Percentiles rank a stretch among this genome's conserved stretches.
Evolutionary conservation across 2,888 invertebrate species (phyloP).

Genomic region (Quadriops clusia): DNA sequence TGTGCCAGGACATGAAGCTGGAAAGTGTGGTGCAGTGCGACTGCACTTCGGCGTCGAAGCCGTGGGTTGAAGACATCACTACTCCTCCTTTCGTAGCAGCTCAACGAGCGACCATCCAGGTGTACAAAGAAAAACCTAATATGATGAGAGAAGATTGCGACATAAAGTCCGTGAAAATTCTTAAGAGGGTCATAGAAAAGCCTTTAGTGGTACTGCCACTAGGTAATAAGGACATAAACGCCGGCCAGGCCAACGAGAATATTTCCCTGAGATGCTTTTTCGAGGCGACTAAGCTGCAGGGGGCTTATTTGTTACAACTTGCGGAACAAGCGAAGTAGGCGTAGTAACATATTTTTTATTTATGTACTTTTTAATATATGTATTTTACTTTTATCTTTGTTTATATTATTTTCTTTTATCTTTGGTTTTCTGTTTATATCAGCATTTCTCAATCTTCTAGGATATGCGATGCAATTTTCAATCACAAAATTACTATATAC

Average conservation of each 20-base stretch:
- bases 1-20: slow-evolving; percentile 26
- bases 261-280: slow-evolving; percentile 32
- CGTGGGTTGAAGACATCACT: slow-evolving; percentile 35
- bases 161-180: slow-evolving; percentile 31
- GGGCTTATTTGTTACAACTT: slow-evolving; percentile 34
- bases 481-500: too few relatives aligned
- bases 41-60: slow-evolving; percentile 24
- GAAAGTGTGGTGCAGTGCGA: slow-evolving; percentile 28
- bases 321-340: slow-evolving; percentile 3
- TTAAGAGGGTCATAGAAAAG: slow-evolving; percentile 32
- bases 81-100: slow-evolving; percentile 35
- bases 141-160: slow-evolving; percentile 36
- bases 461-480: too few relatives aligned
- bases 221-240: slow-evolving; percentile 28
- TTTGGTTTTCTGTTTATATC: too few relatives aligned
- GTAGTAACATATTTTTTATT: neutral
- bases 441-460: too few relatives aligned
- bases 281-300: slow-evolving; percentile 38
- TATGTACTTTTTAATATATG: neutral
- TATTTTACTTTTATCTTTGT: neutral
- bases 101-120: slow-evolving; percentile 35
- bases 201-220: slow-evolving; percentile 35
- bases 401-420: too few relatives aligned
- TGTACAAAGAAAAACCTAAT: slow-evolving; percentile 37
- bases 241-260: slow-evolving; percentile 33